Conservation (phyloP, 2,888 invertebrate species). For the Limenitis arthemis region DNA sequence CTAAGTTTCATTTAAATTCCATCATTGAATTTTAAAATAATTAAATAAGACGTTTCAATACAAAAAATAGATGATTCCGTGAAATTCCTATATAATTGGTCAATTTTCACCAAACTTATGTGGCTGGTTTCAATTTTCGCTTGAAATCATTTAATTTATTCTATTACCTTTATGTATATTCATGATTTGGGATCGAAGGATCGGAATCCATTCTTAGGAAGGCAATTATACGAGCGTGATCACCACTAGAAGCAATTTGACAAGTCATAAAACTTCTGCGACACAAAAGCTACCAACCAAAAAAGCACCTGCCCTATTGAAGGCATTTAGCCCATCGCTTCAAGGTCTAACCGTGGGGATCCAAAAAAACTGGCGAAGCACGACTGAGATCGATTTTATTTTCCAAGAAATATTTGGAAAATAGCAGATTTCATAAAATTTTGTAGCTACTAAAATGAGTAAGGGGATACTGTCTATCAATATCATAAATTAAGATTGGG, state of each 20-base stretch:
- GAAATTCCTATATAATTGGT: background rate
- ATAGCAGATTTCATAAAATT: too few species aligned
- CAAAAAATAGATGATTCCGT: background rate
- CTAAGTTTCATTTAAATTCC: background rate
- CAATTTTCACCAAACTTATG: background rate
- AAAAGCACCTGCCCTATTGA: constrained; percentile 35
- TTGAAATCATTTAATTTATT: constrained; percentile 3
- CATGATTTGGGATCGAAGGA: constrained; percentile 16
- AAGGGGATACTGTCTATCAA: too few species aligned
- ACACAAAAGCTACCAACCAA: constrained; percentile 23
- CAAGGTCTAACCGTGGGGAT: constrained; percentile 56
- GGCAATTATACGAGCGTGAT: constrained; percentile 10
- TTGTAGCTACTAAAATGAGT: too few species aligned
- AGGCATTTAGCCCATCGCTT: constrained; percentile 37
- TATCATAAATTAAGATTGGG: too few species aligned
- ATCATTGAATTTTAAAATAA: background rate
- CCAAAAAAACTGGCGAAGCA: constrained; percentile 39
- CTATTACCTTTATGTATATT: constrained; percentile 16
- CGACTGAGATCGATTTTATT: constrained; percentile 9
- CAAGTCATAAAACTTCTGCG: constrained; percentile 21
- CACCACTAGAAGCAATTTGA: constrained; percentile 19
- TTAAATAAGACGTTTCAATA: background rate
- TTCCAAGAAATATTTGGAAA: constrained; percentile 2
- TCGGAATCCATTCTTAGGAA: constrained; percentile 10
- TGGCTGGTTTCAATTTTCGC: constrained; percentile 1